Conservation (phyloP, 2,888 invertebrate genomes). For the Cybosia mesomella region DNA sequence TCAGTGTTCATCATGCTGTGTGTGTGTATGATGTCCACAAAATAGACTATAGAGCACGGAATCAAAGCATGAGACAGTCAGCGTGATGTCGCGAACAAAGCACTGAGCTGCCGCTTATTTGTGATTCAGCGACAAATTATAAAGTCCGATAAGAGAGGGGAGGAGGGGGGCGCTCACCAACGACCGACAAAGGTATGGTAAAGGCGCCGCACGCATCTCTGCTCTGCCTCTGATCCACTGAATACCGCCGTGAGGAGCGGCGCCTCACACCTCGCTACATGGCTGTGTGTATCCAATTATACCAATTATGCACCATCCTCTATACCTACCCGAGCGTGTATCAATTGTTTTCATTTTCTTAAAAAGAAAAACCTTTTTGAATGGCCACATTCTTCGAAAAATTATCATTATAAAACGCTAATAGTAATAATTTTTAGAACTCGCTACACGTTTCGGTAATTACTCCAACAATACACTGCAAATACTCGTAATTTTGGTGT, state of each 20-base stretch:
- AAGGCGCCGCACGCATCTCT: background rate
- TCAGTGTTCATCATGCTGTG: background rate
- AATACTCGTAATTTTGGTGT: too few species aligned
- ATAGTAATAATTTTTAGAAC: too few species aligned
- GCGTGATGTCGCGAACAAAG: too few species aligned
- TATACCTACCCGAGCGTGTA: too few species aligned
- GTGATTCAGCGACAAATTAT: conserved; percentile 1
- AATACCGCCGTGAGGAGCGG: background rate
- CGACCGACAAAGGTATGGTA: conserved; percentile 5
- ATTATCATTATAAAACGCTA: too few species aligned
- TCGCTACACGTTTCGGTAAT: too few species aligned
- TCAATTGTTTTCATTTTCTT: too few species aligned
- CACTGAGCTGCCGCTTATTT: background rate
- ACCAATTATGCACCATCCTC: background rate
- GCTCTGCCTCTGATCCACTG: background rate
- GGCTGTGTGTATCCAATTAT: background rate
- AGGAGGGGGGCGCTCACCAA: background rate
- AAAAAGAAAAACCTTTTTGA: too few species aligned
- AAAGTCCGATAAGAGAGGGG: background rate
- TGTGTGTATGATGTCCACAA: background rate
- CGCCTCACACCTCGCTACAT: accelerated
- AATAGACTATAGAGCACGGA: background rate
- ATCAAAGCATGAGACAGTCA: background rate
- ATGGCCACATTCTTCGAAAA: too few species aligned
- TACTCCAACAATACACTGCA: too few species aligned